Evolutionary conservation across 1,140 invertebrate genomes (phyloP), one percentile per base, ranked within the genome.

Genomic region (Anastrepha ludens): DNA sequence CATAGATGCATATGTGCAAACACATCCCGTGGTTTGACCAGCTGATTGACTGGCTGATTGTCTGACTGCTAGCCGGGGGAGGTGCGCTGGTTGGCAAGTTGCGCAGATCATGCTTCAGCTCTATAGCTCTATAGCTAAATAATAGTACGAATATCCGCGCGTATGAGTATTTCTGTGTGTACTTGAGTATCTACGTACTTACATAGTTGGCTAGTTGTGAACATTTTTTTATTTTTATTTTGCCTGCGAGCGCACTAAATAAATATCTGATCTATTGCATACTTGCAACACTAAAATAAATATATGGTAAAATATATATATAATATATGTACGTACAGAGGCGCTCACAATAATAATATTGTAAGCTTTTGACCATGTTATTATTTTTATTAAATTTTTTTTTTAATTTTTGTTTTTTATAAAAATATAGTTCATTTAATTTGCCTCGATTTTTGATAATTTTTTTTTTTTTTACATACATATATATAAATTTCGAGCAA

Each of bases 21-120:
- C 7, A 81, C 11, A 81, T 81, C 47, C 55, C 74, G 74, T 81
- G 74, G 74, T 81, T 20, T 81, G 47, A 81, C 74, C 74, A 81
- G 74, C 74, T 81, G 74, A 81, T 81, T 20, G 74, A 17, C 47
- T 58, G 50, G 11, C 3, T 29, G 29, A 29, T 29, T 29, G 64
- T 67, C 44, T n/a, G 9, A 20, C 74, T 55, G 74, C 74, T 11
- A 2, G 70, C 70, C 47, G 74, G 50, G 74, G 50, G 74, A 55
- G 47, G 7, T 62, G n/a, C 5, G 60, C n/a, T 62, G 15, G 17
- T 78, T 78, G 70, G 70, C 70, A 50, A 58, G 74, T 15, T 81
- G 47, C n/a, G 29, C 47, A 81, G 47, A 81, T 81, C 74, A 81
- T 81, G 47, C 74, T 55, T n/a, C 6, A 47, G 70, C 17, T 13